Evolutionary conservation across 2,888 invertebrate species (phyloP).

Genomic region (Plutella xylostella): DNA sequence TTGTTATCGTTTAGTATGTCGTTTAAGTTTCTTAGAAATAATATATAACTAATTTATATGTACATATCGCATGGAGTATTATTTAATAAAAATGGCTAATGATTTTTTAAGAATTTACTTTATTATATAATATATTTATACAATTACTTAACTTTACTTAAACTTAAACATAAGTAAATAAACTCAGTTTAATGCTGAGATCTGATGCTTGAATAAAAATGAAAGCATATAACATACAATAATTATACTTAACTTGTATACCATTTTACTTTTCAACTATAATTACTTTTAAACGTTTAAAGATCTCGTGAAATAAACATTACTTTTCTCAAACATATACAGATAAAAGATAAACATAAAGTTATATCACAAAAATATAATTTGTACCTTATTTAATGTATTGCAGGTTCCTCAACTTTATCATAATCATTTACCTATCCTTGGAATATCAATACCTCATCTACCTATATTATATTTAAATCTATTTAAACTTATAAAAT

Average conservation of each 20-base stretch:
- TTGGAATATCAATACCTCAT: no score
- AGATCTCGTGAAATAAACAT: no score
- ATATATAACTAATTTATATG: no score
- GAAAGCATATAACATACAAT: not conserved
- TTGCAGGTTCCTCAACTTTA: conserved; percentile 11
- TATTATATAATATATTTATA: not conserved
- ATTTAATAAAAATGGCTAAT: not conserved
- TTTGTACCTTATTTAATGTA: not conserved
- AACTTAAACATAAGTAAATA: not conserved
- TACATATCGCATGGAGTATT: not conserved
- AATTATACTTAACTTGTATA: no score
- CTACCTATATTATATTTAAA: no score
- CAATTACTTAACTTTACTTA: no score
- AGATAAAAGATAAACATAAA: not conserved
- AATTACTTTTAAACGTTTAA: no score
- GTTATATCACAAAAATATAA: not conserved
- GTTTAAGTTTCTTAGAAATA: not conserved
- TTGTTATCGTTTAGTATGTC: not conserved
- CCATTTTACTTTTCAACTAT: no score
- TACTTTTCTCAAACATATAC: not conserved
- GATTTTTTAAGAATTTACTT: not conserved
- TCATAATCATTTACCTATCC: no score
- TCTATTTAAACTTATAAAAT: no score
- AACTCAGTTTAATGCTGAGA: not conserved
- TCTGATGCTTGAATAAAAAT: not conserved